Percentiles rank a stretch among this genome's conserved stretches.
These are phyloP conservation scores for Leucophenga maculata DNA, from an alignment of 2,888 invertebrate genomes.

Conservation along the genomic window DNA sequence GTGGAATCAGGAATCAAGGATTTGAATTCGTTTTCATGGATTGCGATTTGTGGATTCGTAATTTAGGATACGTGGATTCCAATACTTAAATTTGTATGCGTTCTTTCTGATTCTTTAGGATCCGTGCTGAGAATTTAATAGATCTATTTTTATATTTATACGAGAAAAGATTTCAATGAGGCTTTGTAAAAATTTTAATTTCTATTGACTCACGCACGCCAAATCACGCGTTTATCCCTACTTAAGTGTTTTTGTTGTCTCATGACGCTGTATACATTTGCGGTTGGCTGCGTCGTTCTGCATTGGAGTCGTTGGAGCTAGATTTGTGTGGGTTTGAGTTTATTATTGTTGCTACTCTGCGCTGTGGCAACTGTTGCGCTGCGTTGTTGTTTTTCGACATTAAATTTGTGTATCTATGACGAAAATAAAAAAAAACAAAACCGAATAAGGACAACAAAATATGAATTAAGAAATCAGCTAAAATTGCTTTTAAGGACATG, in stretches of 20 bases:
- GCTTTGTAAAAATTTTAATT: not conserved
- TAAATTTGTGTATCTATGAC: constrained; percentile 1
- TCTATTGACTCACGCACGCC: not conserved
- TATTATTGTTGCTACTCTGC: constrained; percentile 37
- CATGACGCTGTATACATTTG: not conserved
- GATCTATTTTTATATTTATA: no score
- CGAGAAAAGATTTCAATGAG: not conserved
- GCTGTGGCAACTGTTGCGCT: constrained; percentile 17
- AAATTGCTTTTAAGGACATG: constrained; percentile 9
- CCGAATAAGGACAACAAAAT: not conserved
- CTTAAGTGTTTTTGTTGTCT: not conserved
- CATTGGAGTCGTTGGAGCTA: not conserved
- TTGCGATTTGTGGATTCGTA: no score
- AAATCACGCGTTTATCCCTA: not conserved
- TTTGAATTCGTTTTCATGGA: no score
- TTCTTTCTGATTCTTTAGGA: no score
- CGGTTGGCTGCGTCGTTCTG: not conserved
- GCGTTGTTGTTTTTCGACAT: not conserved
- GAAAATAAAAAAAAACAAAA: not conserved
- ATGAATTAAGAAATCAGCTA: constrained; percentile 15
- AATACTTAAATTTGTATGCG: no score
- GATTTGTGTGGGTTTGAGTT: constrained; percentile 30
- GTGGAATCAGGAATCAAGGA: no score
- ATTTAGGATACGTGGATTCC: no score
- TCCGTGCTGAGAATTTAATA: no score